phyloP scores from a whole-genome alignment of 2,113 vertebrate species.

The Megatriorchis doriae region DNA sequence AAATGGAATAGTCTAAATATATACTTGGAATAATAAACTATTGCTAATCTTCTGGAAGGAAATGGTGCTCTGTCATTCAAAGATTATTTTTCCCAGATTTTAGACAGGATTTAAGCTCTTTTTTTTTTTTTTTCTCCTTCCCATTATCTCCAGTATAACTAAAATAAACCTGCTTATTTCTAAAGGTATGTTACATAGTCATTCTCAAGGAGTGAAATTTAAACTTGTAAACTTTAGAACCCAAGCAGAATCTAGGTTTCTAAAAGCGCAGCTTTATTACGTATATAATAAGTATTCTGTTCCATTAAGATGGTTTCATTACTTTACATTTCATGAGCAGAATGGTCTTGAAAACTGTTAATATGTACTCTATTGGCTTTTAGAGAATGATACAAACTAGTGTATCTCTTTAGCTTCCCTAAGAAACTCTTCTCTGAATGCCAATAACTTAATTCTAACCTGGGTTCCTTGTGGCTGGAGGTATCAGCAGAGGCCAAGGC shows the following conservation, averaged over 20 bases:
- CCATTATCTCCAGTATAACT: neutral
- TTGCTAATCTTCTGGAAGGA: neutral
- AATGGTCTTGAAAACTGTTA: neutral
- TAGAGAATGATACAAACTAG: neutral
- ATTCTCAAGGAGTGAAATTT: neutral
- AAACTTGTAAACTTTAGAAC: neutral
- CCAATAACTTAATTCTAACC: no score
- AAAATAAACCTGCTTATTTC: neutral
- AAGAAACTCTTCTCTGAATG: neutral
- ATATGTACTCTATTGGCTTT: neutral
- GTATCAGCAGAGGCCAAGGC: neutral
- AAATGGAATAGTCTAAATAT: neutral
- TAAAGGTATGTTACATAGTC: neutral
- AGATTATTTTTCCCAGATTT: neutral
- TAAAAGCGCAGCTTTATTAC: neutral
- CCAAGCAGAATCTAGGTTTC: neutral
- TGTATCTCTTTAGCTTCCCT: neutral
- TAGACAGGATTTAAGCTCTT: neutral
- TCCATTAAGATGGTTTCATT: neutral
- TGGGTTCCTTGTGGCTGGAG: neutral
- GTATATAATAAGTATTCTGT: neutral
- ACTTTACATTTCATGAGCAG: neutral
- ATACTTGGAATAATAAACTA: conserved; percentile 1
- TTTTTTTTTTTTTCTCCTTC: neutral
- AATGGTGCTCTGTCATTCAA: neutral